phyloP scores from a whole-genome alignment of 2,113 vertebrate genomes.

The Dendrocopos noguchii region DNA sequence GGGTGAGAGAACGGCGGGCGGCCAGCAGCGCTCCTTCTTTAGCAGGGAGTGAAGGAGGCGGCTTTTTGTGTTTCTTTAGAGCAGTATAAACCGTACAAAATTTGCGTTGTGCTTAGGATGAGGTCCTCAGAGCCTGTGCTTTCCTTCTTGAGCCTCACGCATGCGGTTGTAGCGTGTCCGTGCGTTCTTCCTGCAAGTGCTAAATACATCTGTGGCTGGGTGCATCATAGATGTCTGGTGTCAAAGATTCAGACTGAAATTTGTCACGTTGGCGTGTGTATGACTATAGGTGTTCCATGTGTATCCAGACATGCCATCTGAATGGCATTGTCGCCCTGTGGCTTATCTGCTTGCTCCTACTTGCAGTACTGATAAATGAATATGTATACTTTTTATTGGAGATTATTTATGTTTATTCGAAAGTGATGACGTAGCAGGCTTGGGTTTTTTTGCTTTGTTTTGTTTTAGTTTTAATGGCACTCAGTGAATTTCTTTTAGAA shows the following conservation, averaged over 20 bases:
- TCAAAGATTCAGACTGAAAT: not conserved
- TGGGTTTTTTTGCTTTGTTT: not conserved
- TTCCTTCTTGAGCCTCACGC: not conserved
- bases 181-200: not conserved
- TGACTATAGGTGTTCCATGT: not conserved
- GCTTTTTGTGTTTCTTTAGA: not conserved
- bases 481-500: not conserved
- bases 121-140: not conserved
- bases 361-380: not conserved
- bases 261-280: not conserved
- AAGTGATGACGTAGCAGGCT: not conserved
- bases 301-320: not conserved
- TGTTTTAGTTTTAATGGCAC: not conserved
- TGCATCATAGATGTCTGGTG: not conserved
- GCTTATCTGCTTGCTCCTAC: not conserved
- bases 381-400: not conserved
- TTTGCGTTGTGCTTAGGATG: not conserved
- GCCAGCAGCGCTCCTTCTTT: not conserved
- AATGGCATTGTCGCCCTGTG: fast-evolving
- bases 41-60: not conserved
- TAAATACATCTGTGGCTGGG: not conserved
- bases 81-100: fast-evolving
- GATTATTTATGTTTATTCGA: not conserved
- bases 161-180: not conserved
- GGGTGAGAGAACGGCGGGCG: not conserved